Evolutionary conservation across 2,113 vertebrate species (phyloP), one percentile per base, ranked within the genome.

Genomic region (Promerops cafer): DNA sequence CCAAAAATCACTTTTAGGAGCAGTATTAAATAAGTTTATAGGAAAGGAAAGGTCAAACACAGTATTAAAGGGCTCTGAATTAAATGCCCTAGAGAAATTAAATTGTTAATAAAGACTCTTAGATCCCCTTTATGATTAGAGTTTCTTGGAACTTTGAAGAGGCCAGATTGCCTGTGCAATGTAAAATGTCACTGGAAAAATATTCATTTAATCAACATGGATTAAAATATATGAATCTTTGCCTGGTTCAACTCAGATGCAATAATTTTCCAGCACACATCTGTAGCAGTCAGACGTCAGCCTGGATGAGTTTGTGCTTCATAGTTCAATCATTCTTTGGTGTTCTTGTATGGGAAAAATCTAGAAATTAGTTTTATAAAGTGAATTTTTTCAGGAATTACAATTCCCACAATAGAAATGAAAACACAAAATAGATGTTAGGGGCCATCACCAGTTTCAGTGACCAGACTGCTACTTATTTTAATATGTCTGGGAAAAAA

Each of bases 181-280:
- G 39, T 70, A 83, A 92, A 91, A 90, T 90, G 80, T 89, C 90
- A 81, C 68, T 74, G 61, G 35, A 83, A 92, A 94, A 95, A 90
- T 60, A 93, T 91, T 90, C 70, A 85, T 70, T 93, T 95, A 90
- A 83, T 83, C 64, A 83, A 4, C 23, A 78, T 33, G 45, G 47
- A 71, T 90, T 92, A 92, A 83, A 95, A 75, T 57, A 80, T 26
- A 80, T 40, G 26, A 91, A 65, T 80, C 21, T 92, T 90, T 93
- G 53, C 22, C 39, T 87, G 44, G 31, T 40, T 93, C 11, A 57
- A 39, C 18, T 79, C 39, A 69, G 33, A 40, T 79, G 47, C 57
- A 85, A 57, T 87, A 69, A 63, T 90, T 93, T 90, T 57, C 52
- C 24, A 75, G 52, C 27, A 49, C 27, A 70, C 65, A 53, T 56